These are phyloP conservation scores for Chaunax sp. DNA, from an alignment of 2,797 vertebrate species.

Conservation along the genomic window DNA sequence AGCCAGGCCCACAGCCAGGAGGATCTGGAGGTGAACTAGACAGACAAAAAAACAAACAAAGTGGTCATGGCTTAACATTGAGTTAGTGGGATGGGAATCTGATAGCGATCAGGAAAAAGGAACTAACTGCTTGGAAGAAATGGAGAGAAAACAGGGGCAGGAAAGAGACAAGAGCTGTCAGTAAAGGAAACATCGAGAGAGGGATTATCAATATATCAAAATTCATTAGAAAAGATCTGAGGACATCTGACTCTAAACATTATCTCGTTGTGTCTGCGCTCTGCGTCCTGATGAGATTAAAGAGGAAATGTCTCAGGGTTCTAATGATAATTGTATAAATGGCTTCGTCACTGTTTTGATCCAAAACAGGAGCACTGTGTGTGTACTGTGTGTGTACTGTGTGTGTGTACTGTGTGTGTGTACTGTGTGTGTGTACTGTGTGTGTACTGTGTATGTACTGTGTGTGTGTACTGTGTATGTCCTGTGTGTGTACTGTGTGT, in stretches of 20 bases:
- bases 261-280: constrained; percentile 49
- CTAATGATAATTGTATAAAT: constrained; percentile 59
- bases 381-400: not conserved
- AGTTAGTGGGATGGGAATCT: not conserved
- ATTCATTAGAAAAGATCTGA: constrained; percentile 28
- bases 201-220: not conserved
- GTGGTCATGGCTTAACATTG: constrained; percentile 5
- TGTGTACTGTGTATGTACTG: too few relatives aligned
- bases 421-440: too few relatives aligned
- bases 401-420: too few relatives aligned
- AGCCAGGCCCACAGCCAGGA: constrained; percentile 84
- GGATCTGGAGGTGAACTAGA: constrained; percentile 83
- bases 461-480: too few relatives aligned
- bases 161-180: not conserved
- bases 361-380: constrained; percentile 42
- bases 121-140: not conserved
- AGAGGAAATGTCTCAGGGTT: constrained; percentile 72
- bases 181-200: not conserved
- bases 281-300: constrained; percentile 68
- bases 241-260: constrained; percentile 39
- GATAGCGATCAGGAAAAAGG: not conserved
- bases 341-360: constrained; percentile 54
- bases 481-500: too few relatives aligned
- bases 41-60: constrained; percentile 20
- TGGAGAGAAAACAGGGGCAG: not conserved